Conservation (phyloP, 2,888 invertebrate species). For the Cerceris rybyensis region DNA sequence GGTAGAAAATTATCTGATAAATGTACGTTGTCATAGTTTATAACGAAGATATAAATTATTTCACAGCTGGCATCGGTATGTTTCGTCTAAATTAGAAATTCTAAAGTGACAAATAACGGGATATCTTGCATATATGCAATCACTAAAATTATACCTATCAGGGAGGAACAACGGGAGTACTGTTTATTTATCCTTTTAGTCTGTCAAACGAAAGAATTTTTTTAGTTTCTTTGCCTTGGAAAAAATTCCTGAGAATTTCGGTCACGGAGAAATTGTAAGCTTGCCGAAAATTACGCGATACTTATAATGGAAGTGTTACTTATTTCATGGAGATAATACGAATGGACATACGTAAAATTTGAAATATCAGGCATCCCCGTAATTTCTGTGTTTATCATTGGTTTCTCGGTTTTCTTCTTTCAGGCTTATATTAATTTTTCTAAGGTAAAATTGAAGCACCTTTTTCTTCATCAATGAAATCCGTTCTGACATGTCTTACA, state of each 20-base stretch:
- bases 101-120: background rate
- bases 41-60: conserved; percentile 3
- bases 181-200: conserved; percentile 7
- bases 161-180: background rate
- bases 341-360: background rate
- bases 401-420: background rate
- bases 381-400: background rate
- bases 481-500: conserved; percentile 89
- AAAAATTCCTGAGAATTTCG: background rate
- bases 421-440: conserved; percentile 15
- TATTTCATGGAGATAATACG: background rate
- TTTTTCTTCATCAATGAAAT: conserved; percentile 75
- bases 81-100: background rate
- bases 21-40: conserved; percentile 12
- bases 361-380: background rate
- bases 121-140: conserved; percentile 8
- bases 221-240: background rate
- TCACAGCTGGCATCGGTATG: conserved; percentile 22
- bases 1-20: conserved; percentile 18
- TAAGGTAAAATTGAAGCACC: conserved; percentile 31
- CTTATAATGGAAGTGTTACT: background rate
- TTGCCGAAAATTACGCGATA: background rate
- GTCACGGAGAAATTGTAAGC: background rate
- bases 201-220: background rate
- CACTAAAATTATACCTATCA: conserved; percentile 1